Evolutionary conservation across 2,797 vertebrate species (phyloP).

Genomic region (Coregonus suidteri): DNA sequence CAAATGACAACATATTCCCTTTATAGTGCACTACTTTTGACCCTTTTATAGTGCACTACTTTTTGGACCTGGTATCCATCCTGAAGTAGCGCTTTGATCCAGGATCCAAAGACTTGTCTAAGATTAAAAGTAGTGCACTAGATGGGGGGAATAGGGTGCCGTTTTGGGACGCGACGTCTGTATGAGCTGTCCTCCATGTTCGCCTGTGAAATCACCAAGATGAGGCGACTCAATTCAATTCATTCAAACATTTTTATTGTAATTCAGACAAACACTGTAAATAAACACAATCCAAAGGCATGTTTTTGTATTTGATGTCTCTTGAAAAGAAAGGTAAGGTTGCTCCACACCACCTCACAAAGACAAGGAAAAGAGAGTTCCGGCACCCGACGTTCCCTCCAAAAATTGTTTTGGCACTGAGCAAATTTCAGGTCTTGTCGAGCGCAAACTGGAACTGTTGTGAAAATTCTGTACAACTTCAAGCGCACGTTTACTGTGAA

Average conservation of each 20-base stretch:
- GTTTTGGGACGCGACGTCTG: too few relatives aligned
- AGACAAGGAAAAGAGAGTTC: too few relatives aligned
- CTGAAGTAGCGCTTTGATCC: background rate
- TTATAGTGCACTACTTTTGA: background rate
- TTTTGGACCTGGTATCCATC: background rate
- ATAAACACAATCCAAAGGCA: conserved; percentile 86
- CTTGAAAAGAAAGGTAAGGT: background rate
- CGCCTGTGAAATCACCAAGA: conserved; percentile 30
- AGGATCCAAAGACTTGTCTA: background rate
- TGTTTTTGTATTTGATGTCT: conserved; percentile 24
- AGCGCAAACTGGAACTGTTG: too few relatives aligned
- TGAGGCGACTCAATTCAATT: conserved; percentile 72
- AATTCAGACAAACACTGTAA: conserved; percentile 85
- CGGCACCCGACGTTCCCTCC: too few relatives aligned
- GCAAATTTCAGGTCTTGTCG: too few relatives aligned
- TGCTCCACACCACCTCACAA: background rate
- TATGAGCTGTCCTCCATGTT: conserved; percentile 52
- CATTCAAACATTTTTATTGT: conserved; percentile 80
- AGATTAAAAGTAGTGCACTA: background rate
- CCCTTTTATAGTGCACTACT: background rate
- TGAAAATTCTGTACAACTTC: too few relatives aligned
- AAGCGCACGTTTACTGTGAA: too few relatives aligned
- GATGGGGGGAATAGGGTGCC: background rate
- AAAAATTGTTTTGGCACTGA: too few relatives aligned
- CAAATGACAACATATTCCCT: conserved; percentile 22